Evolutionary conservation across 37 sponge, comb jelly and placozoan species (phyloP).

Genomic region (Theonella swinhoei): DNA sequence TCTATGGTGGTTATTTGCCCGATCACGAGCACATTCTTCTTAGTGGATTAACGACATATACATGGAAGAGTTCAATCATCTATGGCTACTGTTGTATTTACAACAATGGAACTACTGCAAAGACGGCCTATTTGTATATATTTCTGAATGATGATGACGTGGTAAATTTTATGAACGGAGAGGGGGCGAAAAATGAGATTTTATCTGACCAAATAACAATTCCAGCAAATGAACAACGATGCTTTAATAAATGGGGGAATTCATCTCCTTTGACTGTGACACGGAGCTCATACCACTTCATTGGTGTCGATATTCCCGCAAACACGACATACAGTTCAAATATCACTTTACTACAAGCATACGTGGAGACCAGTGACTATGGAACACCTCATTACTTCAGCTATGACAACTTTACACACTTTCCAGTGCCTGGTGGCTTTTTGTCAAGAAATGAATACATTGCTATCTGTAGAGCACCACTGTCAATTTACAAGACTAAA

Average conservation of each 20-base stretch:
- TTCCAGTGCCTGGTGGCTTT: background rate
- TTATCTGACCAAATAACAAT: background rate
- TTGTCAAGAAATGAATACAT: background rate
- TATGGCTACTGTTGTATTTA: background rate
- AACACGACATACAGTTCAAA: background rate
- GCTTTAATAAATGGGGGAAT: background rate
- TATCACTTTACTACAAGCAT: background rate
- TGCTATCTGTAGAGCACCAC: background rate
- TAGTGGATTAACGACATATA: background rate
- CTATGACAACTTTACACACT: background rate
- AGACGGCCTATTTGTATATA: background rate
- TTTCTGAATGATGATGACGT: background rate
- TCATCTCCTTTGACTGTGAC: background rate
- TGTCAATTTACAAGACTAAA: background rate
- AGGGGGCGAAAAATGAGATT: background rate
- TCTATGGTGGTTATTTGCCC: background rate
- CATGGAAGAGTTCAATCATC: background rate
- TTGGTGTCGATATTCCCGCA: background rate
- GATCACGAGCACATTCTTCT: background rate
- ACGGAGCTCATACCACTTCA: background rate
- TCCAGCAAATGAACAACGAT: background rate
- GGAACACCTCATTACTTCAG: background rate
- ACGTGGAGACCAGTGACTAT: background rate
- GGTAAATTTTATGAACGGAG: background rate
- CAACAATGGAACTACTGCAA: background rate